Evolutionary conservation across 2,888 invertebrate genomes (phyloP).

Genomic region (Hoplodrina ambigua): DNA sequence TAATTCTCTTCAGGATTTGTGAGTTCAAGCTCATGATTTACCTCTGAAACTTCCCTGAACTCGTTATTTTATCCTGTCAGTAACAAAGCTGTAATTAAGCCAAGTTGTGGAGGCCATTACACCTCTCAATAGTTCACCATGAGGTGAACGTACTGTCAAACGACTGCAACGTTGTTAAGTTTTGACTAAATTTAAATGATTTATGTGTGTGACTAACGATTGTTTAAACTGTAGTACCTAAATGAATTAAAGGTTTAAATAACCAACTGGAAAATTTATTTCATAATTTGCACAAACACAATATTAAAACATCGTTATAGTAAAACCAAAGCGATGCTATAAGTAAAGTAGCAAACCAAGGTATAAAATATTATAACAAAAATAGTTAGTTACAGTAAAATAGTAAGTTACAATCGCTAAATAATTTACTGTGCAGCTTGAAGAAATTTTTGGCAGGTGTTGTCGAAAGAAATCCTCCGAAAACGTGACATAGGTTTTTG

Average conservation of each 20-base stretch:
- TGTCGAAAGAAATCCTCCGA: too few relatives aligned
- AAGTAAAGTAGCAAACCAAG: too few relatives aligned
- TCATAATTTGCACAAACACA: too few relatives aligned
- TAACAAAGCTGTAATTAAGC: slow-evolving; percentile 55
- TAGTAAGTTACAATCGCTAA: too few relatives aligned
- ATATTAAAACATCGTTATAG: too few relatives aligned
- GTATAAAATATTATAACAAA: too few relatives aligned
- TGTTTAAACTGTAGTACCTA: not conserved
- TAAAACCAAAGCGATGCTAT: too few relatives aligned
- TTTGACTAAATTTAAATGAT: slow-evolving; percentile 10
- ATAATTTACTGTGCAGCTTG: too few relatives aligned
- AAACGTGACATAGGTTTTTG: too few relatives aligned
- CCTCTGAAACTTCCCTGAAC: slow-evolving; percentile 44
- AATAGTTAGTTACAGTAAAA: too few relatives aligned
- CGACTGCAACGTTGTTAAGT: slow-evolving; percentile 2
- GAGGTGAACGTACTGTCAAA: slow-evolving; percentile 51
- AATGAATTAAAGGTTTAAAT: slow-evolving; percentile 1
- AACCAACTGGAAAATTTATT: not conserved
- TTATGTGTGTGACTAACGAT: not conserved
- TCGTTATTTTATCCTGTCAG: slow-evolving; percentile 56
- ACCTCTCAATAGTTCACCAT: slow-evolving; percentile 39
- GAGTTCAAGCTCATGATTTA: slow-evolving; percentile 40
- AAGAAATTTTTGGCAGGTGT: too few relatives aligned
- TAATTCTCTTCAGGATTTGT: slow-evolving; percentile 26
- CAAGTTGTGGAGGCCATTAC: slow-evolving; percentile 42